Conservation (phyloP, 2,888 invertebrate species). For the Chirona hameri region DNA sequence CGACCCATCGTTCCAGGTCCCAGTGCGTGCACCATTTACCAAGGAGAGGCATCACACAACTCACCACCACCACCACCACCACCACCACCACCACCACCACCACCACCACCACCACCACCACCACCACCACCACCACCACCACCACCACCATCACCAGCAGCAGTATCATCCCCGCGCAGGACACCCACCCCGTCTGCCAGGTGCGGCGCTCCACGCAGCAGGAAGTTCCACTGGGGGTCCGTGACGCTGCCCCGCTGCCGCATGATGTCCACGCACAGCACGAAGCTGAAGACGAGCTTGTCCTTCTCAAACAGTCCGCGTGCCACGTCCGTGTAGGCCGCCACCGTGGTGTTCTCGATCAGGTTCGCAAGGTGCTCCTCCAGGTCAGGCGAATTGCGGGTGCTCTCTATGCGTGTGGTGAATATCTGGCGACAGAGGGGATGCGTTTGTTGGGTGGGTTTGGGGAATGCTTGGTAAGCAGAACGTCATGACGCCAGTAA, state of each 20-base stretch:
- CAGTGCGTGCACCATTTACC: no score
- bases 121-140: no score
- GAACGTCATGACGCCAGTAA: no score
- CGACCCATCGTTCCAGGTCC: no score
- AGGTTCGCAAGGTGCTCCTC: constrained; percentile 49
- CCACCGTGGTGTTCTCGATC: constrained; percentile 51
- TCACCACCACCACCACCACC: no score
- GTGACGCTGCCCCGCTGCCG: constrained; percentile 55
- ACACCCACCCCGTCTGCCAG: constrained; percentile 63
- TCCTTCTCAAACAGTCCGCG: constrained; percentile 52
- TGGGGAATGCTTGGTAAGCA: no score
- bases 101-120: no score
- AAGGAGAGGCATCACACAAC: no score
- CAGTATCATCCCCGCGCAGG: background rate
- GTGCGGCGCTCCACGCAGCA: constrained; percentile 83
- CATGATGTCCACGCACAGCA: constrained; percentile 40
- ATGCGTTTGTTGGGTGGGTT: no score
- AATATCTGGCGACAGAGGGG: constrained; percentile 52
- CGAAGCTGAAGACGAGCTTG: constrained; percentile 40
- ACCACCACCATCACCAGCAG: no score
- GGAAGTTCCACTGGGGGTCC: constrained; percentile 71
- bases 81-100: background rate
- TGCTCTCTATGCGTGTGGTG: constrained; percentile 69
- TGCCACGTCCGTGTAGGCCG: constrained; percentile 57
- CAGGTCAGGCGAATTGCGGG: constrained; percentile 64